Base-by-base conservation (phyloP, 2,797 vertebrate genomes). In the Hemitrygon akajei region DNA sequence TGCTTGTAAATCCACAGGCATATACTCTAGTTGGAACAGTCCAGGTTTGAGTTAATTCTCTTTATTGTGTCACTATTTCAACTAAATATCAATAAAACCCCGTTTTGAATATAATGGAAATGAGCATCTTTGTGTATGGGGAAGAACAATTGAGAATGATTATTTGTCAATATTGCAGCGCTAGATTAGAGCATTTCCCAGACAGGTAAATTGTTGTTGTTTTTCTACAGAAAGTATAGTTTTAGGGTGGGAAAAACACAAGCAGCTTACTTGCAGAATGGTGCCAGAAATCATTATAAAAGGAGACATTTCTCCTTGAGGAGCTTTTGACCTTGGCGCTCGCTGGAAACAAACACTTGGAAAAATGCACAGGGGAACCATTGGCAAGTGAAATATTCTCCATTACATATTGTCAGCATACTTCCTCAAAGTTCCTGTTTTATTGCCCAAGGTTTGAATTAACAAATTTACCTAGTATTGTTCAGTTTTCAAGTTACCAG, bases 1-100 rank as follows among this genome's bases (percentile, higher is more conserved):
- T 7, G 56, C 56, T 66, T 66, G 86, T 89, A 66, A 89, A 89
- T 66, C 63, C 60, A 89, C n/a, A 89, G 86, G n/a, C 86, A 37
- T 16, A 89, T 37, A 69, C 86, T 69, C 69, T 89, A 66, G 20
- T 89, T 66, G 63, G 18, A 89, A 89, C 63, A 37, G n/a, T 34
- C 37, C 60, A 89, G 0, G 7, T 69, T 89, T 69, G n/a, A 89
- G n/a, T 89, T 10, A 89, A 18, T 22, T 7, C 27, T 86, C 60
- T 89, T 89, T 37, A 89, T 14, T 37, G 34, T 89, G 9, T 89
- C n/a, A 69, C n/a, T 37, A n/a, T 89, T 89, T 69, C n/a, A 69
- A 10, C 63, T 69, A 89, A 66, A 86, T 30, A n/a, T 86, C 56
- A n/a, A 86, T 63, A 63, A n/a, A 69, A n/a, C 69, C 37, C 0